Conservation (phyloP, 2,797 vertebrate genomes). For the Parauchenoglanis punctatus region DNA sequence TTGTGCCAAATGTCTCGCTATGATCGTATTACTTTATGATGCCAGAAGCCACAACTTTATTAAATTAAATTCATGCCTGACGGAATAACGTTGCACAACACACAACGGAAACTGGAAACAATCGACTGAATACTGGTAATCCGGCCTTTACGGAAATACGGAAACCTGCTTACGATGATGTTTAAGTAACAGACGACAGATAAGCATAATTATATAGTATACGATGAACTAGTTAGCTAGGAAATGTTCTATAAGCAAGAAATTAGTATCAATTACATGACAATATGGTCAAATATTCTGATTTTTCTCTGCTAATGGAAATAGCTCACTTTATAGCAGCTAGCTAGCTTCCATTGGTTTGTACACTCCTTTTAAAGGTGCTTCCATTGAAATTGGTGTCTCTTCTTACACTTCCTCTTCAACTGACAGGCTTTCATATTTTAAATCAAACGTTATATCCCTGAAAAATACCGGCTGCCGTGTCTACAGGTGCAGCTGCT, state of each 20-base stretch:
- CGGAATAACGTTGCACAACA: not conserved
- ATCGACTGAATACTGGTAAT: not conserved
- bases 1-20: conserved; percentile 57
- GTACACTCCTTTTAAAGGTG: not conserved
- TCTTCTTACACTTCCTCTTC: not conserved
- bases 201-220: not conserved
- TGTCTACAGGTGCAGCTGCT: no score
- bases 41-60: conserved; percentile 15
- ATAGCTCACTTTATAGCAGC: not conserved
- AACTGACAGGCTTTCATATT: not conserved
- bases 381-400: not conserved
- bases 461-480: no score
- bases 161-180: not conserved
- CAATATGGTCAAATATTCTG: not conserved
- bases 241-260: not conserved
- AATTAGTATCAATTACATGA: not conserved
- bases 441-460: no score
- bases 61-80: conserved; percentile 22
- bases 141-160: not conserved
- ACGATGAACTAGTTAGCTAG: not conserved
- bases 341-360: not conserved
- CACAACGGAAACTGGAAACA: not conserved
- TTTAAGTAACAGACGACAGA: no score
- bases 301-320: not conserved
- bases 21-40: conserved; percentile 58